A percentile compares a stretch with the other conserved stretches of the same genome.
Conservation (phyloP, 2,888 invertebrate species). For the Halocaridina rubra region DNA sequence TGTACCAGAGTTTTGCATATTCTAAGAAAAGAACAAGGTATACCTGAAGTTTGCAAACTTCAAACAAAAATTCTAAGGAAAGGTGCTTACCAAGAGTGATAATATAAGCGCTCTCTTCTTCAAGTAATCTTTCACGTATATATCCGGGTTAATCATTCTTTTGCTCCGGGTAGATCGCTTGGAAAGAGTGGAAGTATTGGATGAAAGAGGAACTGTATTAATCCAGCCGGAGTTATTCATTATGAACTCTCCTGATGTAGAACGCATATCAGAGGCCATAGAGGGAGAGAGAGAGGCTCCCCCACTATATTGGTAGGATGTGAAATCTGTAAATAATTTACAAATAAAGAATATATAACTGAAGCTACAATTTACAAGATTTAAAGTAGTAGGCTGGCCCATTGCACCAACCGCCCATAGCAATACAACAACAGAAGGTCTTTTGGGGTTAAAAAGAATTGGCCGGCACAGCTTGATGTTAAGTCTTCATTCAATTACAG, state of each 20-base stretch:
- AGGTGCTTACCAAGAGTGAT: conserved; percentile 83
- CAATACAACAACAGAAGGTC: too few relatives aligned
- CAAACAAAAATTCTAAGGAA: too few relatives aligned
- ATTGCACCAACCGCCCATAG: too few relatives aligned
- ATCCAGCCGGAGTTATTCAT: conserved; percentile 80
- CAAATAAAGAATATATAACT: too few relatives aligned
- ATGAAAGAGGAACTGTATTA: conserved; percentile 86
- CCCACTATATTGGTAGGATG: conserved; percentile 67
- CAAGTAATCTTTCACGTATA: conserved; percentile 93
- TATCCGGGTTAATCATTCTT: conserved; percentile 74
- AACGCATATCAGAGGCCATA: conserved; percentile 65
- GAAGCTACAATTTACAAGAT: too few relatives aligned
- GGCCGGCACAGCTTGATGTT: too few relatives aligned
- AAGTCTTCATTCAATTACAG: too few relatives aligned
- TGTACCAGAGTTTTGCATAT: too few relatives aligned
- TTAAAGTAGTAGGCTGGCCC: too few relatives aligned
- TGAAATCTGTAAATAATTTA: conserved; percentile 67
- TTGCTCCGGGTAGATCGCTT: conserved; percentile 78
- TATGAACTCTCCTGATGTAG: conserved; percentile 66
- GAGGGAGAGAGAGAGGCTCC: conserved; percentile 66
- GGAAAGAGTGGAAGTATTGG: conserved; percentile 77
- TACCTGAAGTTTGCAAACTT: too few relatives aligned
- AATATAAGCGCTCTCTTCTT: conserved; percentile 93
- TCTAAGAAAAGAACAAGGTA: too few relatives aligned
- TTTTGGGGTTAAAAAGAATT: too few relatives aligned